These are phyloP conservation scores for Frieseomelitta varia DNA, from an alignment of 1,140 invertebrate species.

Conservation along the genomic window DNA sequence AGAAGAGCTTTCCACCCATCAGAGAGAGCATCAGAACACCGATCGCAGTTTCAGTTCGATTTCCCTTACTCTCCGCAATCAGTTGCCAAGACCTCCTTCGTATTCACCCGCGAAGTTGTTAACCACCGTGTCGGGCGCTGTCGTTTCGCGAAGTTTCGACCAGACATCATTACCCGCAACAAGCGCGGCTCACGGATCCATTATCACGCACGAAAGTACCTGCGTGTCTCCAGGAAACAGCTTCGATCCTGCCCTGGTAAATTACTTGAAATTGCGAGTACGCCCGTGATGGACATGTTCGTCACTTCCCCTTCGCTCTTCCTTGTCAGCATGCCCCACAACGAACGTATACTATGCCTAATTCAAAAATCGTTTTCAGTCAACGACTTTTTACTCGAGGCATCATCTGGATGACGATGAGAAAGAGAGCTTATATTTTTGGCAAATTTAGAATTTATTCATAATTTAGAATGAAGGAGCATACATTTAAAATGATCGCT, in stretches of 20 bases:
- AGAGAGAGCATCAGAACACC: not conserved
- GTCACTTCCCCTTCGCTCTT: no score
- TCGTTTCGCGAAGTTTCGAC: slow-evolving; percentile 25
- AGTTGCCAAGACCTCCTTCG: not conserved
- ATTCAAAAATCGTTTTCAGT: not conserved
- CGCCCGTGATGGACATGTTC: not conserved
- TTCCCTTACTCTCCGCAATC: not conserved
- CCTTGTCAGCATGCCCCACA: not conserved
- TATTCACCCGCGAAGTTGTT: slow-evolving; percentile 7
- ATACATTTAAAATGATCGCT: no score
- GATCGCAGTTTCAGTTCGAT: not conserved
- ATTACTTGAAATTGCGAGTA: slow-evolving; percentile 11
- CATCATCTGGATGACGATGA: no score
- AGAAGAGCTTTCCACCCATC: no score
- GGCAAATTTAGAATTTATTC: no score
- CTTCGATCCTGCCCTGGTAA: slow-evolving; percentile 18
- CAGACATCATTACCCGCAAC: slow-evolving; percentile 20
- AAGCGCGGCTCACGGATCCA: slow-evolving; percentile 21
- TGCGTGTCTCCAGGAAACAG: slow-evolving; percentile 17
- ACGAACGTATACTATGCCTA: not conserved
- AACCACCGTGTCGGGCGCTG: not conserved
- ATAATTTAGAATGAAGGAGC: no score
- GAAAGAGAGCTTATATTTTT: no score
- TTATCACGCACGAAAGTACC: slow-evolving; percentile 29
- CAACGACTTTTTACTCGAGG: not conserved